phyloP scores from a whole-genome alignment of 1,140 invertebrate species.

The Cyclargus thomasi region DNA sequence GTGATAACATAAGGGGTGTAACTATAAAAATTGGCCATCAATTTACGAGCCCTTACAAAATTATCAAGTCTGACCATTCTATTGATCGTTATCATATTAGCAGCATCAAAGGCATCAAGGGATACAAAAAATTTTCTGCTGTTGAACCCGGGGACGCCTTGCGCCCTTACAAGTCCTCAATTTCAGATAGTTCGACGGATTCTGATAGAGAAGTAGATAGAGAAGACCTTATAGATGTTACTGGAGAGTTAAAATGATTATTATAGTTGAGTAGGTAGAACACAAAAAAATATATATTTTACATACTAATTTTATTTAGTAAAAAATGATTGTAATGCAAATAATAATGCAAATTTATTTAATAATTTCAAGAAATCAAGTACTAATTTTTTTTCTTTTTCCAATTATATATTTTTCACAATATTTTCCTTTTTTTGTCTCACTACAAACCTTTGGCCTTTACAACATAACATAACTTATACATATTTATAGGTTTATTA shows the following conservation, averaged over 20 bases:
- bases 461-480: too few relatives aligned
- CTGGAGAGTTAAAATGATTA: constrained; percentile 24
- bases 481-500: too few relatives aligned
- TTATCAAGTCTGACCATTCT: constrained; percentile 16
- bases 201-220: constrained; percentile 26
- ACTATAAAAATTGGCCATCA: constrained; percentile 17
- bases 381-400: too few relatives aligned
- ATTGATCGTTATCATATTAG: constrained; percentile 26
- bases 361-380: too few relatives aligned
- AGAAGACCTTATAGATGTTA: constrained; percentile 27
- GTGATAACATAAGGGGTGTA: constrained; percentile 21
- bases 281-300: too few relatives aligned
- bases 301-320: too few relatives aligned
- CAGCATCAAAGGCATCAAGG: constrained; percentile 31
- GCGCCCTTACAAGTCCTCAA: constrained; percentile 19
- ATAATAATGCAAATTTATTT: too few relatives aligned
- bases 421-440: too few relatives aligned
- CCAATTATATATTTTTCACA: too few relatives aligned
- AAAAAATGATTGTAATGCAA: too few relatives aligned
- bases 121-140: constrained; percentile 27
- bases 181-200: not conserved
- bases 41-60: constrained; percentile 27
- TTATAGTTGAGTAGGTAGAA: too few relatives aligned
- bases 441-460: too few relatives aligned
- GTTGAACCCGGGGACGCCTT: constrained; percentile 21